Conservation (phyloP, 92 coral and sea anemone species). For the Isaurus tuberculatus region DNA sequence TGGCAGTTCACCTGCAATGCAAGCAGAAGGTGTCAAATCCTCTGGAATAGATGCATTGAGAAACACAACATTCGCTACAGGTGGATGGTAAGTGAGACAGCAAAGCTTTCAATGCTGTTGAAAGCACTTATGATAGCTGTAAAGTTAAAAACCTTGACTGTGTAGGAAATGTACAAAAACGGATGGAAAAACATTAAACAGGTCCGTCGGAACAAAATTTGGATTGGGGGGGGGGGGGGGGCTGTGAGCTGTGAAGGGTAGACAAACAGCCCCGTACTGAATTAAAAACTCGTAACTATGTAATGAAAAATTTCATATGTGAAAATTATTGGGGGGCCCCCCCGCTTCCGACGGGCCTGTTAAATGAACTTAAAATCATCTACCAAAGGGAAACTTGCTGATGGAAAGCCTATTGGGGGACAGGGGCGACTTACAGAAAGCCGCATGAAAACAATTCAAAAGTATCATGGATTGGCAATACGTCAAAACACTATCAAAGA, state of each 20-base stretch:
- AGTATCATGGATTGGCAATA: constrained; percentile 66
- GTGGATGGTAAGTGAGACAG: constrained; percentile 68
- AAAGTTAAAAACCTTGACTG: constrained; percentile 68
- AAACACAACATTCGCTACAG: constrained; percentile 59
- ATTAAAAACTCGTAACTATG: too few species aligned
- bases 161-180: constrained; percentile 67
- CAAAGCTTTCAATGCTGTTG: constrained; percentile 58
- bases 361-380: constrained; percentile 54
- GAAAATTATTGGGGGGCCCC: too few species aligned
- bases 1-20: constrained; percentile 73
- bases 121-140: constrained; percentile 39
- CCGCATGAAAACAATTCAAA: constrained; percentile 53
- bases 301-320: too few species aligned
- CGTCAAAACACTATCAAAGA: constrained; percentile 61
- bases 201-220: too few species aligned
- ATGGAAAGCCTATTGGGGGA: constrained; percentile 66
- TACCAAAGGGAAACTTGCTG: constrained; percentile 61
- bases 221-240: too few species aligned
- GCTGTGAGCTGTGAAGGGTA: too few species aligned
- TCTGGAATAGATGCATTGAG: constrained; percentile 63
- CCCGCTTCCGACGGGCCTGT: too few species aligned
- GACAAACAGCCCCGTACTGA: too few species aligned
- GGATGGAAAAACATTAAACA: constrained; percentile 70
- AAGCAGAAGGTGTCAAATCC: constrained; percentile 64
- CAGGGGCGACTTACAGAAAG: constrained; percentile 60